A percentile compares a stretch with the other conserved stretches of the same genome.
Evolutionary conservation across 2,797 vertebrate species (phyloP).

Genomic region (Melanotaenia boesemani): DNA sequence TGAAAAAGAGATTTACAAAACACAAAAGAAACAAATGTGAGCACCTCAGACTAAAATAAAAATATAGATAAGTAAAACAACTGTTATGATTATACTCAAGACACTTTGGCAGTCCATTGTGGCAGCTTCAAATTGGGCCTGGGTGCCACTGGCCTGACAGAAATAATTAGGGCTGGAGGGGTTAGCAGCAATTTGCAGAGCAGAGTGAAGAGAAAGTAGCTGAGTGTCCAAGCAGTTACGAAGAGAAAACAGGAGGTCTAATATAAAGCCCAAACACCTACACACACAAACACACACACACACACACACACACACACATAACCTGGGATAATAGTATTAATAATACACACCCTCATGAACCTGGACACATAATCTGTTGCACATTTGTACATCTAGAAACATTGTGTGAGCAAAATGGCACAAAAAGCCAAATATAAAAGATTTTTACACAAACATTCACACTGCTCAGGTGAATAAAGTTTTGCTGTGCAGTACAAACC

Average conservation of each 20-base stretch:
- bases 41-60: constrained; percentile 38
- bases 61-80: constrained; percentile 61
- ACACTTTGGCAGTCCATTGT: constrained; percentile 72
- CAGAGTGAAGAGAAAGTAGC: constrained; percentile 57
- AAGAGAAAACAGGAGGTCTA: constrained; percentile 69
- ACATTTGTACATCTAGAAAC: constrained; percentile 34
- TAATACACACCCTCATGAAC: constrained; percentile 55
- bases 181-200: constrained; percentile 77
- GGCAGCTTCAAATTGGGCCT: constrained; percentile 78
- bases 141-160: constrained; percentile 77
- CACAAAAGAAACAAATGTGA: constrained; percentile 47
- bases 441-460: constrained; percentile 40
- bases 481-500: constrained; percentile 66
- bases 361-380: constrained; percentile 19
- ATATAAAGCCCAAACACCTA: constrained; percentile 72
- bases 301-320: constrained; percentile 28
- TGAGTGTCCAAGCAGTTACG: constrained; percentile 71
- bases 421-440: constrained; percentile 41
- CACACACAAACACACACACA: background rate
- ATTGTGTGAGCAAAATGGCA: constrained; percentile 40
- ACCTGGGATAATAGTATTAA: constrained; percentile 59
- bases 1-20: constrained; percentile 52
- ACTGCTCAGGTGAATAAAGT: constrained; percentile 61
- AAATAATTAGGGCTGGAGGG: constrained; percentile 82
- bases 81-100: constrained; percentile 73